Conservation (phyloP, 2,797 vertebrate species). For the Adrianichthys oophorus region DNA sequence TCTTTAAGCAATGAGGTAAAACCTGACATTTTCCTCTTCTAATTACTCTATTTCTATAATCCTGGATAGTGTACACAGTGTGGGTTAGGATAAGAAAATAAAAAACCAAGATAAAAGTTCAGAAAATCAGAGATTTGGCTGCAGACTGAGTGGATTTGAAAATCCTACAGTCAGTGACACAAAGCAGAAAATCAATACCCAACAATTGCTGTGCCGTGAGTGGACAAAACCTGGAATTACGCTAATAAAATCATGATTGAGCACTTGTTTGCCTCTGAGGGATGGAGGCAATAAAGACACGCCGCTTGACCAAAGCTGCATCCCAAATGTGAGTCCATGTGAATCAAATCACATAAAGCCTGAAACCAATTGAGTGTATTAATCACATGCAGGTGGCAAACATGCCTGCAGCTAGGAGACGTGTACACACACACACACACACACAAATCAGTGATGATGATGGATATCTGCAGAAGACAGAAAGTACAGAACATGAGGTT, state of each 20-base stretch:
- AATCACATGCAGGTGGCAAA: slow-evolving; percentile 32
- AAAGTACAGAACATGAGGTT: too few relatives aligned
- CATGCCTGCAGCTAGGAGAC: slow-evolving; percentile 13
- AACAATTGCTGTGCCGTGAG: slow-evolving; percentile 36
- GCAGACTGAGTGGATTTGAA: slow-evolving; percentile 37
- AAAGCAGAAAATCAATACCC: slow-evolving; percentile 61
- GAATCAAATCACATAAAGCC: slow-evolving; percentile 33
- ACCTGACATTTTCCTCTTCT: neutral
- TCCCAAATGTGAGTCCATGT: slow-evolving; percentile 31
- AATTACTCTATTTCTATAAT: neutral
- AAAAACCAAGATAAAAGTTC: neutral
- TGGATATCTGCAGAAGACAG: too few relatives aligned
- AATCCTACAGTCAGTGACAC: slow-evolving; percentile 42
- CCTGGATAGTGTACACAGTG: too few relatives aligned
- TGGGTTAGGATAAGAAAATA: neutral
- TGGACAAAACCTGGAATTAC: slow-evolving; percentile 48
- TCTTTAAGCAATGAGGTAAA: too few relatives aligned
- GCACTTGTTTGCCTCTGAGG: slow-evolving; percentile 30
- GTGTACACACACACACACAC: neutral
- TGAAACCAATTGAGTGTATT: slow-evolving; percentile 41
- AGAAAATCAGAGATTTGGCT: slow-evolving; percentile 38
- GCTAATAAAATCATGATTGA: slow-evolving; percentile 57
- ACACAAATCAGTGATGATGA: neutral
- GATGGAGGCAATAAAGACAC: slow-evolving; percentile 29
- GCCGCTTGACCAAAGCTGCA: slow-evolving; percentile 37